Evolutionary conservation across 1,140 invertebrate genomes (phyloP).

Genomic region (roundworm (Caenorhabditis elegans)): DNA sequence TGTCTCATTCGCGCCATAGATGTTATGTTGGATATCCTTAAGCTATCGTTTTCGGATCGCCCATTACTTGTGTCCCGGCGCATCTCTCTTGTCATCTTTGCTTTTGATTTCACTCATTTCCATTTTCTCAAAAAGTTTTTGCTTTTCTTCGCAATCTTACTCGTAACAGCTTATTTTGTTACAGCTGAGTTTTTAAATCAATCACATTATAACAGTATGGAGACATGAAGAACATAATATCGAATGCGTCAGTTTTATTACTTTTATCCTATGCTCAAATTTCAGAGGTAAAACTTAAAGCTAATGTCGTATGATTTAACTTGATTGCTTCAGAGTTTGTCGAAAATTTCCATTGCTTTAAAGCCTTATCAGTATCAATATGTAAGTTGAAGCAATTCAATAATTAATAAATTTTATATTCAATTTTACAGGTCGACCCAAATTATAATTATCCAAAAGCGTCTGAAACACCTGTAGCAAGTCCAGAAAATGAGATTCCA

Average conservation of each 20-base stretch:
- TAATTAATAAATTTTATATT: not conserved
- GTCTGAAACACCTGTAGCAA: too few relatives aligned
- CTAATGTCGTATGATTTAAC: not conserved
- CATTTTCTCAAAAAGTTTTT: not conserved
- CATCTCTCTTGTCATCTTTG: not conserved
- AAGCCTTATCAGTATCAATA: slow-evolving; percentile 6
- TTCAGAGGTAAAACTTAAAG: not conserved
- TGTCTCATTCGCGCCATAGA: slow-evolving; percentile 18
- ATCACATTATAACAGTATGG: not conserved
- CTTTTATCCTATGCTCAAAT: not conserved
- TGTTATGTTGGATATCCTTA: slow-evolving; percentile 9
- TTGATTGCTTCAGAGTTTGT: not conserved
- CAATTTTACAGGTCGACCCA: not conserved
- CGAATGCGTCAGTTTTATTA: not conserved
- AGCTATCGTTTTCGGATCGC: not conserved
- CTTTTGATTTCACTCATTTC: slow-evolving; percentile 14
- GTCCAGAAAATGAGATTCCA: not conserved
- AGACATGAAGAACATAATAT: not conserved
- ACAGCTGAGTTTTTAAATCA: not conserved
- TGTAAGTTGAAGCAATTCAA: not conserved
- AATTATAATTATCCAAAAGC: not conserved
- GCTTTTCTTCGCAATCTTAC: not conserved
- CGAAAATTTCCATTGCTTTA: not conserved
- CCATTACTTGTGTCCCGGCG: slow-evolving; percentile 21
- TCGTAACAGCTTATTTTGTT: not conserved